Percentiles rank a stretch among this genome's conserved stretches.
These are phyloP conservation scores for Metopia argyrocephala DNA, from an alignment of 2,888 invertebrate genomes.

Conservation along the genomic window DNA sequence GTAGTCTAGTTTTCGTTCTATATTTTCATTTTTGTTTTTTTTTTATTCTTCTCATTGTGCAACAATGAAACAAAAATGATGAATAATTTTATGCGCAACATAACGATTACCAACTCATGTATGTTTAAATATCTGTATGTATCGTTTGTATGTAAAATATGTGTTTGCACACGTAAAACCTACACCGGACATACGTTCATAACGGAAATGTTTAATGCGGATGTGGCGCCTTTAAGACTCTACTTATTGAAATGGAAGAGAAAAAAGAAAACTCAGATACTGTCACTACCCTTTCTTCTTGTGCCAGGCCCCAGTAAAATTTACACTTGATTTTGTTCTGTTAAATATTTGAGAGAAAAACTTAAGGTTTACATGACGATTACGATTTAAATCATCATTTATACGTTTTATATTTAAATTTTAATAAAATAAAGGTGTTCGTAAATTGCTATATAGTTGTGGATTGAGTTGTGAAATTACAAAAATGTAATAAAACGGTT, in stretches of 20 bases:
- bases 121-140: not conserved
- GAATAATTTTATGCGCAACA: not conserved
- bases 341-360: too few relatives aligned
- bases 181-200: slow-evolving; percentile 60
- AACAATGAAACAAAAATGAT: not conserved
- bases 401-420: too few relatives aligned
- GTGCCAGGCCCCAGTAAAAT: slow-evolving; percentile 50
- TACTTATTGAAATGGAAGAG: slow-evolving; percentile 50
- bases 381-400: too few relatives aligned
- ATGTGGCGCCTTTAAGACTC: slow-evolving; percentile 63
- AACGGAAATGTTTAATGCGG: slow-evolving; percentile 60
- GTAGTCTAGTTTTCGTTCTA: not conserved
- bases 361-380: too few relatives aligned
- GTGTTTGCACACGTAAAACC: slow-evolving; percentile 26
- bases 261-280: not conserved
- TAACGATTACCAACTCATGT: not conserved
- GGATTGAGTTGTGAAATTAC: too few relatives aligned
- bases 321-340: slow-evolving; percentile 57
- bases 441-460: too few relatives aligned
- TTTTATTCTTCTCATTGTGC: not conserved
- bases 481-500: too few relatives aligned
- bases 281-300: not conserved
- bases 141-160: slow-evolving; percentile 1
- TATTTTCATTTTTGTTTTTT: not conserved
- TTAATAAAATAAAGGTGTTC: too few relatives aligned